Evolutionary conservation across 1,140 invertebrate species (phyloP).

Genomic region (Heliothis subflexa): DNA sequence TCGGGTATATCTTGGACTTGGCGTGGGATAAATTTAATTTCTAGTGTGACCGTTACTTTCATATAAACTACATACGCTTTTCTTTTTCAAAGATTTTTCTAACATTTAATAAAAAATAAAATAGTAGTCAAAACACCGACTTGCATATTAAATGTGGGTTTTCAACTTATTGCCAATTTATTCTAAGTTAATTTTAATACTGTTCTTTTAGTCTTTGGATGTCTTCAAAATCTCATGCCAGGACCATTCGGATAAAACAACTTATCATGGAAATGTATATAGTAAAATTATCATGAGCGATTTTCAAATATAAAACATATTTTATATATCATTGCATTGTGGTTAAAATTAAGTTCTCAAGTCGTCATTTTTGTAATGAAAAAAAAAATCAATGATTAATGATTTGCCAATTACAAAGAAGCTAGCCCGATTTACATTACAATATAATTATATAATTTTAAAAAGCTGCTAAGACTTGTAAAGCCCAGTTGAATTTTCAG

Average conservation of each 20-base stretch:
- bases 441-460: too few relatives aligned
- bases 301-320: neutral
- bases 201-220: neutral
- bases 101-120: too few relatives aligned
- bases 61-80: neutral
- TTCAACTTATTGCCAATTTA: neutral
- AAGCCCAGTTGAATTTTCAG: too few relatives aligned
- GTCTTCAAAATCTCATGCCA: neutral
- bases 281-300: neutral
- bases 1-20: neutral
- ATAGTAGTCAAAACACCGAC: neutral
- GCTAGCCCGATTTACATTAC: too few relatives aligned
- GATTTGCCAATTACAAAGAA: too few relatives aligned
- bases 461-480: too few relatives aligned
- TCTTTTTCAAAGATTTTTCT: neutral
- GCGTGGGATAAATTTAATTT: neutral
- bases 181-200: neutral
- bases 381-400: too few relatives aligned
- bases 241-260: neutral
- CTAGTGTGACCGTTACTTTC: neutral
- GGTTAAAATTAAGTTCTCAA: neutral
- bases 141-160: neutral
- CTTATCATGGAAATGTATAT: slow-evolving; percentile 5
- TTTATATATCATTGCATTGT: neutral
- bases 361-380: neutral